These are phyloP conservation scores for Eristalis pertinax DNA, from an alignment of 2,888 invertebrate genomes.

Conservation along the genomic window DNA sequence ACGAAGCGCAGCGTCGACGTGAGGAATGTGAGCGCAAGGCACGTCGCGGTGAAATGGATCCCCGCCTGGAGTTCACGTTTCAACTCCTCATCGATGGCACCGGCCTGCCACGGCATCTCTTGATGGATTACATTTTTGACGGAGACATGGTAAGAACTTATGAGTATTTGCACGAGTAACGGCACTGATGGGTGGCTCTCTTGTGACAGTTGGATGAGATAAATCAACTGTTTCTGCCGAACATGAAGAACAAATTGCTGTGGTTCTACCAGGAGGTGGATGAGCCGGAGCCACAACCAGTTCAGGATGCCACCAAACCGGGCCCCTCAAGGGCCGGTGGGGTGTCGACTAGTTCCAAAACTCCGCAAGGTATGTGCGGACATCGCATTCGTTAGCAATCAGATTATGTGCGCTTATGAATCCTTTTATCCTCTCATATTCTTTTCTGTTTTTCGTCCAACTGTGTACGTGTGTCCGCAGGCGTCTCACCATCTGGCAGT, in stretches of 20 bases:
- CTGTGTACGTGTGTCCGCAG: conserved; percentile 66
- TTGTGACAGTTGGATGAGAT: conserved; percentile 89
- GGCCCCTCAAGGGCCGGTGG: conserved; percentile 83
- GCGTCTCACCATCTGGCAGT: conserved; percentile 80
- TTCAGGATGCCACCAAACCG: conserved; percentile 81
- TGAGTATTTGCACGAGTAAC: background rate
- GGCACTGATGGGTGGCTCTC: background rate
- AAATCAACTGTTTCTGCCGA: conserved; percentile 92
- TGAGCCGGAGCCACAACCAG: conserved; percentile 83
- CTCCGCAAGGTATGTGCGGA: conserved; percentile 79
- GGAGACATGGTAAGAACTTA: conserved; percentile 88
- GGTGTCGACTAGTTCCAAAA: conserved; percentile 80
- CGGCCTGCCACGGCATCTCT: conserved; percentile 89
- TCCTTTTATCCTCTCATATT: conserved; percentile 4
- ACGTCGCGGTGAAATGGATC: conserved; percentile 95
- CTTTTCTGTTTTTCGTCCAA: background rate
- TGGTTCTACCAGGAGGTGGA: conserved; percentile 95
- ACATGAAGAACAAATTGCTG: conserved; percentile 91
- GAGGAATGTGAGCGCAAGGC: conserved; percentile 97
- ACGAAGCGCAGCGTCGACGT: conserved; percentile 85
- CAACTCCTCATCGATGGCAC: conserved; percentile 93
- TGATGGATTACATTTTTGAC: conserved; percentile 95
- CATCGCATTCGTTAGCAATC: background rate
- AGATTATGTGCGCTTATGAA: conserved; percentile 15
- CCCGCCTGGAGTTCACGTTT: conserved; percentile 94